Percentiles rank a stretch among this genome's conserved stretches.
Conservation (phyloP, 2,797 vertebrate genomes). For the Sebastes itinus region DNA sequence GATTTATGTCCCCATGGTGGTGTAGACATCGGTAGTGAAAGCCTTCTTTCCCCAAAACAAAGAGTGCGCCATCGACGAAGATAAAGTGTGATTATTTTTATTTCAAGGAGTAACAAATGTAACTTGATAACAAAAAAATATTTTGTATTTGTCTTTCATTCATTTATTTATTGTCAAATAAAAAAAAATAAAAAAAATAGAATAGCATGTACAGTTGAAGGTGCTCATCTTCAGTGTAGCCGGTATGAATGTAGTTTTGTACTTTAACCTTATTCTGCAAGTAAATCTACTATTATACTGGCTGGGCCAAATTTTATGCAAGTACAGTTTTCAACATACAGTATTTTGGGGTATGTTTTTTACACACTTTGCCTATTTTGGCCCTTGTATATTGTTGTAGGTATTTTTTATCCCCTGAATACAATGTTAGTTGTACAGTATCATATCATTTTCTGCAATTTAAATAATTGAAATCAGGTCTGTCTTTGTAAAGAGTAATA, state of each 20-base stretch:
- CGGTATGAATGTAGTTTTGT: background rate
- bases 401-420: background rate
- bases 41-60: conserved; percentile 63
- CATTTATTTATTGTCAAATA: background rate
- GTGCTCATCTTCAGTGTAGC: background rate
- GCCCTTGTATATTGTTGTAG: background rate
- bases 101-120: background rate
- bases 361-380: background rate
- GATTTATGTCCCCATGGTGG: conserved; percentile 46
- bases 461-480: no score
- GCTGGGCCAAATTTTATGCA: background rate
- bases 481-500: background rate
- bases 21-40: conserved; percentile 35
- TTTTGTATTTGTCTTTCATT: background rate
- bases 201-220: background rate
- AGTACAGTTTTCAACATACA: background rate
- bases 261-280: background rate
- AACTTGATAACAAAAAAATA: background rate
- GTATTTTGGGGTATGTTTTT: conserved; percentile 2
- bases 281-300: background rate
- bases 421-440: background rate
- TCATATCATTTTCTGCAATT: background rate
- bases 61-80: conserved; percentile 62
- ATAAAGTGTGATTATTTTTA: conserved; percentile 6
- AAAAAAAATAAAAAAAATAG: background rate